Evolutionary conservation across 1,140 invertebrate species (phyloP).

Genomic region (Drosophila athabasca): DNA sequence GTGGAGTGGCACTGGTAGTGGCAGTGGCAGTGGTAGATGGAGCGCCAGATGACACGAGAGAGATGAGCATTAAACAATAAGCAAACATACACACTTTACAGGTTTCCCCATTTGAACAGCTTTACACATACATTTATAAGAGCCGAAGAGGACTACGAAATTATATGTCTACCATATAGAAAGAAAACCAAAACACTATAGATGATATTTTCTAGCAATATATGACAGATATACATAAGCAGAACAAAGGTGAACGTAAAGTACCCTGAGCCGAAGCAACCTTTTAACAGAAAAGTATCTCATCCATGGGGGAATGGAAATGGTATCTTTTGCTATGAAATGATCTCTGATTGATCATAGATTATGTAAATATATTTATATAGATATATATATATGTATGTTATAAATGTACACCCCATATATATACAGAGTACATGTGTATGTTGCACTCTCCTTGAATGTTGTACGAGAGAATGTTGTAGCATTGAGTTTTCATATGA

Average conservation of each 20-base stretch:
- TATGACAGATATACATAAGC: constrained; percentile 16
- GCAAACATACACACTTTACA: constrained; percentile 71
- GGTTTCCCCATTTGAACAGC: constrained; percentile 72
- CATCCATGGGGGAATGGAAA: background rate
- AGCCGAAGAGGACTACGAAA: constrained; percentile 30
- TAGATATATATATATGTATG: background rate
- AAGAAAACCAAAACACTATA: constrained; percentile 13
- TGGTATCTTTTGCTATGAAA: background rate
- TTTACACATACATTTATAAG: constrained; percentile 58
- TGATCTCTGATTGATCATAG: background rate
- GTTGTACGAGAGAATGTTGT: constrained; percentile 22
- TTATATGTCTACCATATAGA: constrained; percentile 38
- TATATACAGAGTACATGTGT: no score
- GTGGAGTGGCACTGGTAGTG: background rate
- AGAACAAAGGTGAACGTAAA: constrained; percentile 16
- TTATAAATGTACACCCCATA: constrained; percentile 1
- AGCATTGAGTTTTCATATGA: constrained; percentile 50
- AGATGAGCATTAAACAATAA: constrained; percentile 61
- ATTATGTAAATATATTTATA: background rate
- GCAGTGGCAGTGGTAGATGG: constrained; percentile 13
- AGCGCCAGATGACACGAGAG: background rate
- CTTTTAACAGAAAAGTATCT: background rate
- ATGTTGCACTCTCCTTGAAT: constrained; percentile 24
- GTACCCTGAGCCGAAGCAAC: constrained; percentile 20
- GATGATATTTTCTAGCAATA: constrained; percentile 54